A percentile compares a stretch with the other conserved stretches of the same genome.
These are phyloP conservation scores for Cirrhinus molitorella DNA, from an alignment of 2,797 vertebrate genomes.

Conservation along the genomic window DNA sequence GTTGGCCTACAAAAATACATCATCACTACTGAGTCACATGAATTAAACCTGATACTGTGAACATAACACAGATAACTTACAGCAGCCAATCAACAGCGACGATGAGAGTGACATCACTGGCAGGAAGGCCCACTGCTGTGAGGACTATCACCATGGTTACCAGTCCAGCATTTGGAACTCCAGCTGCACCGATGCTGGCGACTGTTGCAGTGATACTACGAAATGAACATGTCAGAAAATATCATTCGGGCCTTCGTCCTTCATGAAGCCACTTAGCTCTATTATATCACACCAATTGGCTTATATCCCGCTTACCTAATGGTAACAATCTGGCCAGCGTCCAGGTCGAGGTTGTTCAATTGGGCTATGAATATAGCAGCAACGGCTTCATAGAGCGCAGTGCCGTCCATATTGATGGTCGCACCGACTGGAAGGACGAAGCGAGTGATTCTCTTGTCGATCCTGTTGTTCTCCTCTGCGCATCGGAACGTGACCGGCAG, in stretches of 20 bases:
- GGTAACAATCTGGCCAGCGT: constrained; percentile 91
- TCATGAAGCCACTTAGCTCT: constrained; percentile 12
- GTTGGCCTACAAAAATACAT: not conserved
- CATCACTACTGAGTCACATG: not conserved
- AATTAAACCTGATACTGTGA: not conserved
- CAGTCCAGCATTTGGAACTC: constrained; percentile 94
- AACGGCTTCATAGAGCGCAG: constrained; percentile 95
- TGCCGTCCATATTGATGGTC: constrained; percentile 99
- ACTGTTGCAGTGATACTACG: constrained; percentile 93
- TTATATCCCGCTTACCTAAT: constrained; percentile 84
- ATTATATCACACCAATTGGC: not conserved
- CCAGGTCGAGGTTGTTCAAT: constrained; percentile 87
- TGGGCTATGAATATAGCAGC: constrained; percentile 97
- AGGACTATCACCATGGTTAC: constrained; percentile 99
- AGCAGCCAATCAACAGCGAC: constrained; percentile 98
- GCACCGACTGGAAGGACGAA: constrained; percentile 96
- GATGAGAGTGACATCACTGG: constrained; percentile 93
- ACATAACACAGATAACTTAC: constrained; percentile 82
- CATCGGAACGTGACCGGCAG: constrained; percentile 96
- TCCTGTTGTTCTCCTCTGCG: constrained; percentile 91
- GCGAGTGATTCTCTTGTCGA: constrained; percentile 96
- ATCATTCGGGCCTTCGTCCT: constrained; percentile 14
- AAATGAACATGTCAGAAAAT: constrained; percentile 33
- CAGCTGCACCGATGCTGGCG: constrained; percentile 95
- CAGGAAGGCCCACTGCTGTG: constrained; percentile 93